Conservation (phyloP, 2,888 invertebrate species). For the Oligia latruncula region DNA sequence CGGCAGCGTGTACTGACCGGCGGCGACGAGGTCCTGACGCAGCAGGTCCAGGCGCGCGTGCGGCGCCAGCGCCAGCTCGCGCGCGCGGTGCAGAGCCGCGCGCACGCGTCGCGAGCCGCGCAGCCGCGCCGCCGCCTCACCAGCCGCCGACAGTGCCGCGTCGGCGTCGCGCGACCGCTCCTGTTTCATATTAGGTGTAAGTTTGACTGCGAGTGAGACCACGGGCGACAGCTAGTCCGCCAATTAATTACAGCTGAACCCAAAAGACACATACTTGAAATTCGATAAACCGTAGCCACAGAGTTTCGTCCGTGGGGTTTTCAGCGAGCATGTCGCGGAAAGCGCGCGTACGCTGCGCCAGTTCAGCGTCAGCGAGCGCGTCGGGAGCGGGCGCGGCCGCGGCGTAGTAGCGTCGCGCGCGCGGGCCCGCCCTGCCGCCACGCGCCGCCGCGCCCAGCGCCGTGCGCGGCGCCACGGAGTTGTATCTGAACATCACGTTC, state of each 20-base stretch:
- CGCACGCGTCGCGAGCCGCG: constrained; percentile 55
- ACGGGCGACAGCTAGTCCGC: background rate
- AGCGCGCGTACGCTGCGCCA: constrained; percentile 71
- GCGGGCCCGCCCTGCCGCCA: constrained; percentile 18
- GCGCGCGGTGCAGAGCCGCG: constrained; percentile 66
- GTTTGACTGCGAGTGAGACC: background rate
- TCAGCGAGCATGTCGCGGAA: constrained; percentile 73
- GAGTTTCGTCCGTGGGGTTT: constrained; percentile 71
- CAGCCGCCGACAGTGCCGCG: constrained; percentile 64
- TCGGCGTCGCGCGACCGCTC: constrained; percentile 67
- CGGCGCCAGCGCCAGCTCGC: constrained; percentile 56
- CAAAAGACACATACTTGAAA: constrained; percentile 72
- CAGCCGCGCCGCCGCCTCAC: constrained; percentile 58
- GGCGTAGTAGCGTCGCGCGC: constrained; percentile 55
- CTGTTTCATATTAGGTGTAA: constrained; percentile 51
- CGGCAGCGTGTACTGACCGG: constrained; percentile 17
- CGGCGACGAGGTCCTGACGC: constrained; percentile 45
- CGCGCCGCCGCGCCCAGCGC: constrained; percentile 42
- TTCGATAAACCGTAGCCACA: constrained; percentile 79
- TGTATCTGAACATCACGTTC: constrained; percentile 30
- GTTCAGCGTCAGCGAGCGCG: constrained; percentile 52
- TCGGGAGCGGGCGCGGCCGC: constrained; percentile 39
- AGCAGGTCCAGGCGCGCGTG: constrained; percentile 52
- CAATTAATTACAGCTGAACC: background rate
- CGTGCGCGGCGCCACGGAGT: constrained; percentile 23